Evolutionary conservation across 1,140 invertebrate genomes (phyloP), one percentile per base, ranked within the genome.

Genomic region (Melitaea cinxia): DNA sequence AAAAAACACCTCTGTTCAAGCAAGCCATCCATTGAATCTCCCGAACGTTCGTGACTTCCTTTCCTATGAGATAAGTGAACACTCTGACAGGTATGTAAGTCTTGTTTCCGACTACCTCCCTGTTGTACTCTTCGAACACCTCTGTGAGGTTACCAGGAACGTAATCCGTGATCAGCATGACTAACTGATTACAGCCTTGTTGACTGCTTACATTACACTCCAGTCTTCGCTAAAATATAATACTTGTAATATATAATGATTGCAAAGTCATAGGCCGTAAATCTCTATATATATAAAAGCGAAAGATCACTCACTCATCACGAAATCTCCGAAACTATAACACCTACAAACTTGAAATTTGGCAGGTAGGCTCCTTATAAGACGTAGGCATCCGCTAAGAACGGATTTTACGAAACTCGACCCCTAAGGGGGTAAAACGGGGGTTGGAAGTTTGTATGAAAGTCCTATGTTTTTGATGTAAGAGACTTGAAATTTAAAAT

Each of bases 121-220:
- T 94, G 84, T 99, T 99, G 87, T 97, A 96, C 49, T 93, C 89
- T 69, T 96, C 92, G 77, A 99, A 98, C 7, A 99, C 94, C 69
- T 95, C 95, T 24, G 97, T 97, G 50, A 96, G 94, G 80, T 97
- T 98, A 52, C 95, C 95, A 0, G 97, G 95, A n/a, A 99, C 95
- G 26, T 98, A 98, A 91, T 99, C 99, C 0, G 99, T 99, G 45
- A 99, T 95, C n/a, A 99, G 88, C 98, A 99, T 99, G 42, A 99
- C 98, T 6, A 98, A 95, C 91, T 99, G 98, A 91, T 99, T 99
- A 80, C 98, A 99, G 9, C 94, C 92, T 60, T 92, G 92, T 9
- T 91, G 89, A 56, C 91, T 92, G 54, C 89, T 92, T 54, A 91
- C 92, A 64, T 95, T 95, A 45, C 92, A 92, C 1, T 80, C 60